Evolutionary conservation across 1,140 invertebrate genomes (phyloP).

Genomic region (Scaptomyza pallida): DNA sequence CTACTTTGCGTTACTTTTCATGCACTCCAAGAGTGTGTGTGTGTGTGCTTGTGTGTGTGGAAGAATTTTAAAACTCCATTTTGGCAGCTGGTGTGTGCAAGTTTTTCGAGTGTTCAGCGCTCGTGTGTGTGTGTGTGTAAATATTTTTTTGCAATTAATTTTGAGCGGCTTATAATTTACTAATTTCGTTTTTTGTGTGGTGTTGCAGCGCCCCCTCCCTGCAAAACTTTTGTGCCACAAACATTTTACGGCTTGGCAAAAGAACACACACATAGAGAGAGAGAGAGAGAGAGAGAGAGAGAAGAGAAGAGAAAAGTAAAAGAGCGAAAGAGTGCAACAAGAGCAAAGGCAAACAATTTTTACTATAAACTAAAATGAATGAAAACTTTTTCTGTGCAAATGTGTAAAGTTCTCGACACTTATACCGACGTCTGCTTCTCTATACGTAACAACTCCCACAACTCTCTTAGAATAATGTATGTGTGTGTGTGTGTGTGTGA

Average conservation of each 20-base stretch:
- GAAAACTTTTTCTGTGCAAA: conserved; percentile 45
- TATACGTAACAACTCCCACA: background rate
- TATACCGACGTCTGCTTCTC: background rate
- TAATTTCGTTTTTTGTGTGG: conserved; percentile 70
- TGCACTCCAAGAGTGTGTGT: conserved; percentile 44
- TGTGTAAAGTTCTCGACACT: conserved; percentile 43
- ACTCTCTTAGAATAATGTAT: background rate
- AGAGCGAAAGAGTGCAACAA: no score
- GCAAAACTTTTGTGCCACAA: conserved; percentile 68
- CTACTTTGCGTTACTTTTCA: conserved; percentile 51
- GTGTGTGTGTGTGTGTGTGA: background rate
- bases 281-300: conserved; percentile 1
- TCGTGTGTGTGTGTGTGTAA: conserved; percentile 78
- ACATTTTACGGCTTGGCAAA: conserved; percentile 53
- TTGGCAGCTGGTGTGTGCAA: conserved; percentile 55
- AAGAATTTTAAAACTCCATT: conserved; percentile 81
- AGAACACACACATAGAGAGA: conserved; percentile 9
- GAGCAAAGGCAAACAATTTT: conserved; percentile 8
- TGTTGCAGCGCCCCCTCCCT: conserved; percentile 7
- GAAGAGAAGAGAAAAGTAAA: background rate
- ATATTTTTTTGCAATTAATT: conserved; percentile 83
- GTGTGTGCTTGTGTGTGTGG: conserved; percentile 26
- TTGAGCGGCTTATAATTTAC: conserved; percentile 83
- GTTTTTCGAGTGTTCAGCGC: conserved; percentile 64
- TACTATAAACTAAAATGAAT: conserved; percentile 26